Conservation (phyloP, 1,140 invertebrate genomes). For the Zeugodacus cucurbitae region DNA sequence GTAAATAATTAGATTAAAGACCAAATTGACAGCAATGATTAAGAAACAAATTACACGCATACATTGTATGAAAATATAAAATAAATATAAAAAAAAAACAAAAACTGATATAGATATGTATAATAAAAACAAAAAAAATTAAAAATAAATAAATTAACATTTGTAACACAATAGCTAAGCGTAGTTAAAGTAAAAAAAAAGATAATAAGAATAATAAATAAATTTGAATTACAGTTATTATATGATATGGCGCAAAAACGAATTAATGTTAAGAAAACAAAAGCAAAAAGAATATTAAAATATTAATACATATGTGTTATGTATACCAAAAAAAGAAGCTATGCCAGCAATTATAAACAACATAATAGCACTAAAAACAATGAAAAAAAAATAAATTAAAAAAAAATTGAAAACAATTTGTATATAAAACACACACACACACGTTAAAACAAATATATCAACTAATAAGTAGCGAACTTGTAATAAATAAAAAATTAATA, state of each 20-base stretch:
- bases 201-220: background rate
- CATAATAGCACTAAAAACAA: too few species aligned
- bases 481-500: too few species aligned
- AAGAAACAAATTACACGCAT: background rate
- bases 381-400: too few species aligned
- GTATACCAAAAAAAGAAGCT: background rate
- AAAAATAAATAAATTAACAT: background rate
- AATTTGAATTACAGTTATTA: background rate
- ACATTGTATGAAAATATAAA: background rate
- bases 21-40: background rate
- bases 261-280: background rate
- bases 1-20: slow-evolving; percentile 15
- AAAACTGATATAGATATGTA: background rate
- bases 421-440: background rate
- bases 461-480: too few species aligned
- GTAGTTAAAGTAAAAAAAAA: background rate
- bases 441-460: background rate
- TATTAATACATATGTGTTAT: background rate
- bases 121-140: background rate
- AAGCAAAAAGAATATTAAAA: background rate
- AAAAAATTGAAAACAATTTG: too few species aligned
- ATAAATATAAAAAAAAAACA: background rate
- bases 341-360: too few species aligned
- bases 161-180: background rate
- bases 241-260: background rate